Evolutionary conservation across 2,113 vertebrate genomes (phyloP).

Genomic region (Silurus asotus): DNA sequence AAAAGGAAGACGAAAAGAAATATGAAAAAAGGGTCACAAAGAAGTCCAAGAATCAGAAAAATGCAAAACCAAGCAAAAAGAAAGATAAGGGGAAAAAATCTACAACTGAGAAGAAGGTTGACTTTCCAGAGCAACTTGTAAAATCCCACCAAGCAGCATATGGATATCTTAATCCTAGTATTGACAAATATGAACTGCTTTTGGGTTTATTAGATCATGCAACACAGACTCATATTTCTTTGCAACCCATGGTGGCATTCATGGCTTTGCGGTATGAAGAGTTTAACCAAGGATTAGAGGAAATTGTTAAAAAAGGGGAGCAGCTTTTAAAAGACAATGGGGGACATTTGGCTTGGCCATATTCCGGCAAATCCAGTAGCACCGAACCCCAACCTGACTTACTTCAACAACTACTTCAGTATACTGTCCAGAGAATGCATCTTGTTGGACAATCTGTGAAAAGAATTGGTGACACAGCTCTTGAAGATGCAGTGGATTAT

Average conservation of each 20-base stretch:
- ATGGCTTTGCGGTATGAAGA: slow-evolving; percentile 82
- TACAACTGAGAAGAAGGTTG: slow-evolving; percentile 75
- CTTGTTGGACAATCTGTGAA: slow-evolving; percentile 74
- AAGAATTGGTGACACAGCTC: slow-evolving; percentile 74
- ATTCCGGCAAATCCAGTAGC: slow-evolving; percentile 52
- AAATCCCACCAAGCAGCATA: slow-evolving; percentile 88
- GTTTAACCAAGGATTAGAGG: slow-evolving; percentile 80
- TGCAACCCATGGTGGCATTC: slow-evolving; percentile 88
- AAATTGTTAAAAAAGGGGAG: slow-evolving; percentile 84
- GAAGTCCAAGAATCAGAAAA: slow-evolving; percentile 67
- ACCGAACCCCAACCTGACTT: slow-evolving; percentile 81
- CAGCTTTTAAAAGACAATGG: slow-evolving; percentile 79
- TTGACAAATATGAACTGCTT: slow-evolving; percentile 85
- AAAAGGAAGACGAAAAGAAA: slow-evolving; percentile 64
- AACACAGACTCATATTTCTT: slow-evolving; percentile 81
- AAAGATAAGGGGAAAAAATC: slow-evolving; percentile 69
- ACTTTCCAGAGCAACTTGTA: slow-evolving; percentile 88
- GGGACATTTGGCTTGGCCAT: slow-evolving; percentile 83
- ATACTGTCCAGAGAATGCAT: slow-evolving; percentile 87
- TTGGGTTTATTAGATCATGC: slow-evolving; percentile 79
- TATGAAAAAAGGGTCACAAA: slow-evolving; percentile 67
- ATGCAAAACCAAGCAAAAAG: slow-evolving; percentile 66
- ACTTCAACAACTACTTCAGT: slow-evolving; percentile 89
- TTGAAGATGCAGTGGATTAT: slow-evolving; percentile 80
- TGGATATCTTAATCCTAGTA: slow-evolving; percentile 84